These are phyloP conservation scores for Nomada flava DNA, from an alignment of 2,888 invertebrate species.

Conservation along the genomic window DNA sequence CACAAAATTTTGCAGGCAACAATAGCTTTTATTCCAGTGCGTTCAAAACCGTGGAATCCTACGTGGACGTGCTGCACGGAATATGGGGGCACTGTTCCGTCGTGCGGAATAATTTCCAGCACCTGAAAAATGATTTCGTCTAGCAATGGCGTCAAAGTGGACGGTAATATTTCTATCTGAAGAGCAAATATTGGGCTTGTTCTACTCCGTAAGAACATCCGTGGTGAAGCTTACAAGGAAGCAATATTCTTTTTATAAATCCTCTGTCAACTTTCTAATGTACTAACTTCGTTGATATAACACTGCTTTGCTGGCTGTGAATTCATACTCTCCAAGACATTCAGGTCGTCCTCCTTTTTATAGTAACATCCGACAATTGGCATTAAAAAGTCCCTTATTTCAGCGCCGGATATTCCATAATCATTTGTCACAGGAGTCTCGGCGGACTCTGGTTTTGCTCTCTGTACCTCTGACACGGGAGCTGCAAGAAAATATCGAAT, in stretches of 20 bases:
- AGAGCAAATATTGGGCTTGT: not conserved
- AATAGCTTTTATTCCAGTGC: constrained; percentile 82
- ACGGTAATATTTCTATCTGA: not conserved
- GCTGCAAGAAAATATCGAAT: constrained; percentile 28
- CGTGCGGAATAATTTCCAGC: constrained; percentile 64
- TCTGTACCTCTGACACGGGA: constrained; percentile 33
- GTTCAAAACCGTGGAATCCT: constrained; percentile 64
- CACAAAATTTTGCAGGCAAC: constrained; percentile 86
- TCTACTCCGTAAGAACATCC: not conserved
- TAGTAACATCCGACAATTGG: constrained; percentile 45
- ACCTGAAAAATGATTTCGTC: constrained; percentile 51
- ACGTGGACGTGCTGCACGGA: constrained; percentile 66
- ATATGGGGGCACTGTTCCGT: constrained; percentile 66
- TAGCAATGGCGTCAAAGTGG: not conserved
- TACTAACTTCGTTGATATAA: constrained; percentile 63
- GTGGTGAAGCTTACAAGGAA: not conserved
- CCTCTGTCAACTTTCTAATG: not conserved
- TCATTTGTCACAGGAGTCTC: constrained; percentile 1
- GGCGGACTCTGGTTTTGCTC: not conserved
- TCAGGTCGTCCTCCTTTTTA: constrained; percentile 59
- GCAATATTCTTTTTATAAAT: too few species aligned
- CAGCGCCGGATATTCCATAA: not conserved
- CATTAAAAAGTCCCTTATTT: constrained; percentile 59
- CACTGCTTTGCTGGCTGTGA: constrained; percentile 29
- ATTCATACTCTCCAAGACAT: constrained; percentile 47